Base-by-base conservation (phyloP, 92 coral and sea anemone genomes). In the Bergia sp. region DNA sequence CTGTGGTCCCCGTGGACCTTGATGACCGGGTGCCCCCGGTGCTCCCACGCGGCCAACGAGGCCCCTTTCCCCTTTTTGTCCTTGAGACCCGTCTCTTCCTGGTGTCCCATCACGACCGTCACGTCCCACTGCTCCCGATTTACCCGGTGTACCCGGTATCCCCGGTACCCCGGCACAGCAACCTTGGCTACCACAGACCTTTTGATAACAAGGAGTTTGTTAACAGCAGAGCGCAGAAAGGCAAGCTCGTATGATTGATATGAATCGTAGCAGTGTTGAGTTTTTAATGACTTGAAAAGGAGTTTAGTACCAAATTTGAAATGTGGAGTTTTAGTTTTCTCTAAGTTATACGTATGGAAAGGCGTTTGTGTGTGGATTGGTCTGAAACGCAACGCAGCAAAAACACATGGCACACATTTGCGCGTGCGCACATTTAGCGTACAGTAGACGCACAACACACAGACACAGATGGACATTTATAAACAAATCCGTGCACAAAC, bases 121-220 rank as follows among this genome's bases (percentile, higher is more conserved):
- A 21, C 81, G 81, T 8, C 81, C 81, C 40, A 39, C 55, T 43
- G 58, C 37, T 10, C 81, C 81, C 2, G 21, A 0, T 13, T 7
- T 75, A 37, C 79, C 79, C 21, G 81, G 81, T 18, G 40, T 45
- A 45, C 81, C 81, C 9, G 81, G 81, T 41, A 77, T 43, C 0
- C 81, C 81, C 37, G 80, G 80, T 38, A 38, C 21, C 18, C 80
- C 47, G 45, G 9, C 81, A 20, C 57, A 20, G 49, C 58, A 77
- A 9, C 40, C 12, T 21, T 43, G 37, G 69, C 7, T 3, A 18
- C 7, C 69, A 61, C 69, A 61, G 29, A 16, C 20, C 29, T 61
- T 23, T 61, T 61, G 69, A 61, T 18, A 61, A 61, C 20, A 20
- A 16, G 29, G 5, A 61, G 69, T 61, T 61, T 61, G 69, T 61